Base-by-base conservation (phyloP, 30 jellyfish, hydroid and myxozoan genomes). In the Mastigias papua region DNA sequence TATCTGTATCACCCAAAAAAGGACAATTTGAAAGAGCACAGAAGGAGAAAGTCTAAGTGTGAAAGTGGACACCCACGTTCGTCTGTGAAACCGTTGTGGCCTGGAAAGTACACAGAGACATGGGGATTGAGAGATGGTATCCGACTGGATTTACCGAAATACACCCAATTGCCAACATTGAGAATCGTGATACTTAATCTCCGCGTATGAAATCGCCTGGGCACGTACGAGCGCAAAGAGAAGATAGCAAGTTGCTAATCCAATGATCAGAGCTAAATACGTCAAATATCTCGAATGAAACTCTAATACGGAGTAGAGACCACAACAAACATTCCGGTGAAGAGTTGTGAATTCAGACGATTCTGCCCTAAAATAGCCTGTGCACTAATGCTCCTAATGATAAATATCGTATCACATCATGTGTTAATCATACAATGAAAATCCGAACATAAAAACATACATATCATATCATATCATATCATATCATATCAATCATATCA, bases 141-240 rank as follows among this genome's bases (percentile, higher is more conserved):
- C 67, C 67, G 20, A 54, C 17, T 54, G 23, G 67, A 54, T 10
- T 6, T 11, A 2, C 27, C 20, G 17, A 54, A 6, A 54, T 54
- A 54, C 27, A 54, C 9, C 67, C 1, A 69, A 48, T 27, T 69
- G 10, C 29, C 80, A 34, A 31, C 9, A 26, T 26, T 8, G 29
- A 26, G 3, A 54, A 6, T 22, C 80, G 80, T 69, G 80, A 69
- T 69, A 69, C 62, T 69, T 69, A 69, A 69, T 69, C 67, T 54
- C 62, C 61, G 80, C 0, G 80, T 9, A 69, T 7, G 31, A 69
- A 31, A n/a, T 20, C 61, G 57, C 17, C n/a, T 20, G 29, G 80
- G 61, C 60, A 69, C 80, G 80, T 31, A 31, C 80, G 30, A 69
- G 31, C 20, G 80, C 2, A 54, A 11, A 31, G 33, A 26, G 13